These are phyloP conservation scores for Vidua chalybeata DNA, from an alignment of 2,113 vertebrate genomes.

Conservation along the genomic window DNA sequence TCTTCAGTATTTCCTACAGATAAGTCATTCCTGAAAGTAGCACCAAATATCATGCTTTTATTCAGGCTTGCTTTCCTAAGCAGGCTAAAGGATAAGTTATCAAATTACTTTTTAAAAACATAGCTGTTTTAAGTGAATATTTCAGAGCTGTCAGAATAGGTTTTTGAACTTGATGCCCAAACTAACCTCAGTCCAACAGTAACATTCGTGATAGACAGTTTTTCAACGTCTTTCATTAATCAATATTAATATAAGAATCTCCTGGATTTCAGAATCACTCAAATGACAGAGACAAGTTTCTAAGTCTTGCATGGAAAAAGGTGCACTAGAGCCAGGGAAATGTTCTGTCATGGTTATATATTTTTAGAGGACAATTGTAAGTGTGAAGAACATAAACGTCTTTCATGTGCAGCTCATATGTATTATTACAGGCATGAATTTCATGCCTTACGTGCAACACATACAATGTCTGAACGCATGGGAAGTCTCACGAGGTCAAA, in stretches of 20 bases:
- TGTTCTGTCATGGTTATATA: neutral
- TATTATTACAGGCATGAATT: neutral
- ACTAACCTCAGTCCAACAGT: neutral
- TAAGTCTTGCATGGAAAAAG: neutral
- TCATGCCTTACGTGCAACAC: neutral
- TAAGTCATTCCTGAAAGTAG: neutral
- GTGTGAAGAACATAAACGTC: neutral
- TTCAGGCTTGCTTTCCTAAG: neutral
- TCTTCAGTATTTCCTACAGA: neutral
- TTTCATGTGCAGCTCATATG: neutral
- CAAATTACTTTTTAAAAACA: neutral
- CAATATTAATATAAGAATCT: neutral
- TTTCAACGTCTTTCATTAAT: neutral
- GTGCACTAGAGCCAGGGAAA: neutral
- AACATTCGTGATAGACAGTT: neutral
- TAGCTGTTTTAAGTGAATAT: neutral
- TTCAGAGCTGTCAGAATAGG: neutral
- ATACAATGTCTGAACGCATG: neutral
- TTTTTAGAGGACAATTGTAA: neutral
- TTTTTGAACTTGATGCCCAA: neutral
- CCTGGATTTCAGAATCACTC: neutral
- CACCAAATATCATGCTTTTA: rapidly evolving
- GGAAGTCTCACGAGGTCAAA: neutral
- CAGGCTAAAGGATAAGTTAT: neutral
- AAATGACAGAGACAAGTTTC: neutral